Base-by-base conservation (phyloP, 1,140 invertebrate species). In the Holotrichia oblita region DNA sequence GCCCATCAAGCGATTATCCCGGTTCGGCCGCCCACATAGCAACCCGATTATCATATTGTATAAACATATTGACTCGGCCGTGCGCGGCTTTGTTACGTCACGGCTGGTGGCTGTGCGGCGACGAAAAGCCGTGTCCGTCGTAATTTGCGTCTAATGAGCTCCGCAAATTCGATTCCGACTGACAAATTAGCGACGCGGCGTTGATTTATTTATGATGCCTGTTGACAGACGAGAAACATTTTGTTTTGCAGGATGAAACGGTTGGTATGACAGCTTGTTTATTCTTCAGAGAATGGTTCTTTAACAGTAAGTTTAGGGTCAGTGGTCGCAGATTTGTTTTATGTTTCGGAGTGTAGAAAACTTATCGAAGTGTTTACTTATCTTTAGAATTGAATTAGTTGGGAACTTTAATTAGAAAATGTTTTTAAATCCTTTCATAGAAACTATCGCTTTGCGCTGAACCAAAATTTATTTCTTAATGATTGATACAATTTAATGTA, bases 161-260 rank as follows among this genome's bases (percentile, higher is more conserved):
- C 48, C 14, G 48, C 48, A 17, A 55, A 55, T 55, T 55, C n/a
- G 48, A 17, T 55, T n/a, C 48, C 17, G 48, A 55, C 48, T 17
- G 48, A 55, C 48, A 55, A 55, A 55, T 55, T 55, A n/a, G 48
- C 48, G 48, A 17, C 48, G 12, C 48, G 48, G 9, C 48, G 6
- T n/a, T n/a, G 48, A 55, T 55, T 55, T 55, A 55, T 55, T 55
- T 55, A 55, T 55, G 48, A 55, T n/a, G 48, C n/a, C n/a, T 55
- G 48, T 55, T 7, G 48, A 55, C 48, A 17, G 17, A 55, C 14
- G 14, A 17, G 48, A 7, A 55, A 17, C 17, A 17, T 55, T 55
- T 55, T 55, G 48, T 55, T 55, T 55, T 14, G 0, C 42, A 44
- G 9, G 42, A 10, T 34, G 27, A 34, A 34, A 34, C 4, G 27